Evolutionary conservation across 1,140 invertebrate genomes (phyloP).

Genomic region (Magallana ariakensis): DNA sequence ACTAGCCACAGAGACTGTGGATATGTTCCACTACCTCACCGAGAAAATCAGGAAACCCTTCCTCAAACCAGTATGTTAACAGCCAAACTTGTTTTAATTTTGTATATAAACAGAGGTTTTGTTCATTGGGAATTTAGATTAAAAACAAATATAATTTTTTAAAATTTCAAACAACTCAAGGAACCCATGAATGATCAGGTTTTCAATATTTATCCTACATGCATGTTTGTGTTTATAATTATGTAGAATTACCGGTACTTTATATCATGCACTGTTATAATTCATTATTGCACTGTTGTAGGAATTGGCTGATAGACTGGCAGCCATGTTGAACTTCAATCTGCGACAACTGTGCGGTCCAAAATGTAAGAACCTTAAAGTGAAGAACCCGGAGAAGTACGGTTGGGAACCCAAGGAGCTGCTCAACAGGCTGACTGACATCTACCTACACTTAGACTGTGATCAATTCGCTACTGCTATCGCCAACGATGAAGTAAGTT

Average conservation of each 20-base stretch:
- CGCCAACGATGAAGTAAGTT: slow-evolving; percentile 78
- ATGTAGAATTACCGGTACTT: neutral
- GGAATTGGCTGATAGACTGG: slow-evolving; percentile 93
- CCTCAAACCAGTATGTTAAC: slow-evolving; percentile 86
- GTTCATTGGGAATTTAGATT: no score
- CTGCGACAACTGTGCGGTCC: slow-evolving; percentile 97
- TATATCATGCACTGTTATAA: neutral
- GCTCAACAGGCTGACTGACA: slow-evolving; percentile 94
- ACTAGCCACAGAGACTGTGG: slow-evolving; percentile 96
- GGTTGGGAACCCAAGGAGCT: slow-evolving; percentile 96
- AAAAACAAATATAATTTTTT: no score
- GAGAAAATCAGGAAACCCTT: slow-evolving; percentile 97
- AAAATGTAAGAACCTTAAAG: slow-evolving; percentile 98
- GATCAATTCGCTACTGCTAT: slow-evolving; percentile 76
- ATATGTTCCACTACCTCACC: slow-evolving; percentile 98
- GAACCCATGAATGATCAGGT: no score
- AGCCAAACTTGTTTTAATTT: neutral
- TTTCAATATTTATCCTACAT: no score
- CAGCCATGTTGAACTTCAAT: slow-evolving; percentile 99
- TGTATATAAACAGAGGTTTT: no score
- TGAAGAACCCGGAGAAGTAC: slow-evolving; percentile 96
- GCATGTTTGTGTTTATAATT: neutral
- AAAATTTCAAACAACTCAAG: no score
- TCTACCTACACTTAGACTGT: slow-evolving; percentile 96
- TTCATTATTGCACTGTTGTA: slow-evolving; percentile 51